Conservation (phyloP, 2,113 vertebrate species). For the Microcebus lehilahytsara region DNA sequence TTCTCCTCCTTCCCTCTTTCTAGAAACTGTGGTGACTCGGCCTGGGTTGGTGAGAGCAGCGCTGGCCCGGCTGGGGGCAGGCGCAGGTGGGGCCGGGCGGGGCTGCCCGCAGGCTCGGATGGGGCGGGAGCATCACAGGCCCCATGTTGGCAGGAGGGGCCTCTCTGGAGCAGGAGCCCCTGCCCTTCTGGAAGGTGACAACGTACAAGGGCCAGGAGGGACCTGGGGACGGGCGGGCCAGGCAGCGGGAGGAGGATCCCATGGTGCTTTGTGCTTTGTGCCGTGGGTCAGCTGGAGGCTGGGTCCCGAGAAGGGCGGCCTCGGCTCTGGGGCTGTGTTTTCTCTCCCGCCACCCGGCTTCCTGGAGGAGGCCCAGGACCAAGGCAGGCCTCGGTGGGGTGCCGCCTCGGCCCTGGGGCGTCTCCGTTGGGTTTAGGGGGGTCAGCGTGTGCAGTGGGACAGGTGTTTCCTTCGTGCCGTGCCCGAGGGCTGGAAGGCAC, state of each 20-base stretch:
- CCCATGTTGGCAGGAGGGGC: rapidly evolving
- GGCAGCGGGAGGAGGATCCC: rapidly evolving
- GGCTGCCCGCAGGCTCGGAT: neutral
- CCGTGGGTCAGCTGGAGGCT: rapidly evolving
- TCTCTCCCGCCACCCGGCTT: rapidly evolving
- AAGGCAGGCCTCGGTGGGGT: slow-evolving; percentile 21
- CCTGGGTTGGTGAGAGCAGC: neutral
- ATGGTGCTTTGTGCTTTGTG: neutral
- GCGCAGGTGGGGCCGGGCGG: rapidly evolving
- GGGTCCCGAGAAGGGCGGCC: rapidly evolving
- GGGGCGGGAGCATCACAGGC: neutral
- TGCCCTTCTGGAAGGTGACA: neutral
- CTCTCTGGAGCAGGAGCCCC: neutral
- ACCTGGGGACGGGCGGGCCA: neutral
- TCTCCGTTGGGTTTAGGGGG: slow-evolving; percentile 76
- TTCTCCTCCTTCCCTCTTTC: neutral
- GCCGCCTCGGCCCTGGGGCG: slow-evolving; percentile 51
- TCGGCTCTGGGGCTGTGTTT: rapidly evolving
- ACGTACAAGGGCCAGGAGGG: rapidly evolving
- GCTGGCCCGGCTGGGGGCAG: neutral
- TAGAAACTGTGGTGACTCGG: neutral
- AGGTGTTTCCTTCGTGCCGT: slow-evolving; percentile 87
- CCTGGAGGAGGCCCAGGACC: neutral
- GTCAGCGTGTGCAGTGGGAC: slow-evolving; percentile 81
- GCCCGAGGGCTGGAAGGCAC: slow-evolving; percentile 81